Evolutionary conservation across 2,797 vertebrate species (phyloP).

Genomic region (Aplochiton taeniatus): DNA sequence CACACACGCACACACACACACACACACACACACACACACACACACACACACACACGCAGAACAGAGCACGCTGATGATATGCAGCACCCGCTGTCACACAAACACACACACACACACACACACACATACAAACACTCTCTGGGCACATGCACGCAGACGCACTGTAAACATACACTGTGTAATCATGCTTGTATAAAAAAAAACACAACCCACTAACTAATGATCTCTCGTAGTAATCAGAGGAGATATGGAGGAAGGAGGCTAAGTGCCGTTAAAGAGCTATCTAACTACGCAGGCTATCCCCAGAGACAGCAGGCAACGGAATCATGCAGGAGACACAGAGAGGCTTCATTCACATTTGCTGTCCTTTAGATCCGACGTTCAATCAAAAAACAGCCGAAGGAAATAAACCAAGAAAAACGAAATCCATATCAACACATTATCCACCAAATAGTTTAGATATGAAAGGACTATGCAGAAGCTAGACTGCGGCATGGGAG

Average conservation of each 20-base stretch:
- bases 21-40: slow-evolving; percentile 26
- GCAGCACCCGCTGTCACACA: slow-evolving; percentile 18
- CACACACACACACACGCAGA: slow-evolving; percentile 34
- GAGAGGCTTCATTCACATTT: slow-evolving; percentile 55
- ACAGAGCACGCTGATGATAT: slow-evolving; percentile 20
- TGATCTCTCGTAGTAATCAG: slow-evolving; percentile 50
- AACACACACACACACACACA: slow-evolving; percentile 33
- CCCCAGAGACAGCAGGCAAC: slow-evolving; percentile 30
- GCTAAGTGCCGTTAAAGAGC: slow-evolving; percentile 27
- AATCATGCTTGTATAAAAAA: slow-evolving; percentile 66
- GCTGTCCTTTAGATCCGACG: too few relatives aligned
- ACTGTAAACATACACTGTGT: slow-evolving; percentile 56
- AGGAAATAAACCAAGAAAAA: slow-evolving; percentile 27
- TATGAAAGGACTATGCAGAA: slow-evolving; percentile 17
- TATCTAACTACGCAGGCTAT: slow-evolving; percentile 21
- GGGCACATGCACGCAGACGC: slow-evolving; percentile 23
- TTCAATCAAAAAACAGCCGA: slow-evolving; percentile 23
- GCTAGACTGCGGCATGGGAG: slow-evolving; percentile 1
- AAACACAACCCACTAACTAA: slow-evolving; percentile 43
- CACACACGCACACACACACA: slow-evolving; percentile 35
- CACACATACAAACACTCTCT: slow-evolving; percentile 13
- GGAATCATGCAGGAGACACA: slow-evolving; percentile 69
- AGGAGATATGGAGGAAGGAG: slow-evolving; percentile 49
- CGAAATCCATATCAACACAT: slow-evolving; percentile 38
- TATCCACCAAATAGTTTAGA: slow-evolving; percentile 19